Conservation (phyloP, 2,888 invertebrate species). For the Drosophila diplacantha region DNA sequence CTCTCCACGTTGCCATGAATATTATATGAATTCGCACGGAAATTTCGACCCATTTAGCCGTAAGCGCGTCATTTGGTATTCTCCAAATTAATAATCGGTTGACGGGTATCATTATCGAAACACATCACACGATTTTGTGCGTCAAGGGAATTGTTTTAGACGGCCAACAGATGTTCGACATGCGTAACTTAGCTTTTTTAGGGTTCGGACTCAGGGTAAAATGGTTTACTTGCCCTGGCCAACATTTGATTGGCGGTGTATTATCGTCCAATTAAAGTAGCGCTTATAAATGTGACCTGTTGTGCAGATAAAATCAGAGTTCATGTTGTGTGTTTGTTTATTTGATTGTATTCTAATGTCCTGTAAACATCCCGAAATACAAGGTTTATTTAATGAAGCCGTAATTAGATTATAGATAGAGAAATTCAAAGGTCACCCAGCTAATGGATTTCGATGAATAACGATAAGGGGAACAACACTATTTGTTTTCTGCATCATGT, state of each 20-base stretch:
- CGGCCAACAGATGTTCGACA: constrained; percentile 18
- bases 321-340: background rate
- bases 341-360: constrained; percentile 4
- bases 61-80: constrained; percentile 23
- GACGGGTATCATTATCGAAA: constrained; percentile 14
- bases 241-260: constrained; percentile 1
- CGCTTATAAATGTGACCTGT: background rate
- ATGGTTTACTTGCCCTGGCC: background rate
- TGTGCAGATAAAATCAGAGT: background rate
- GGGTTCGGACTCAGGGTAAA: background rate
- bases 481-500: background rate
- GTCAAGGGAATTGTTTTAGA: constrained; percentile 19
- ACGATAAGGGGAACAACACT: background rate
- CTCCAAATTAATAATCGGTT: constrained; percentile 24
- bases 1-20: constrained; percentile 38
- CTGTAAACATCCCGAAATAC: background rate
- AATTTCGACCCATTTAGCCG: constrained; percentile 27
- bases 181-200: constrained; percentile 9
- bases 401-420: constrained; percentile 9
- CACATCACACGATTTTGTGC: constrained; percentile 6
- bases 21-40: constrained; percentile 37
- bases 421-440: background rate
- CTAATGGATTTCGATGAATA: constrained; percentile 1
- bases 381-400: background rate
- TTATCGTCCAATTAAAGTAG: constrained; percentile 6